Conservation (phyloP, 2,888 invertebrate species). For the Zhuqinia jingwanae region DNA sequence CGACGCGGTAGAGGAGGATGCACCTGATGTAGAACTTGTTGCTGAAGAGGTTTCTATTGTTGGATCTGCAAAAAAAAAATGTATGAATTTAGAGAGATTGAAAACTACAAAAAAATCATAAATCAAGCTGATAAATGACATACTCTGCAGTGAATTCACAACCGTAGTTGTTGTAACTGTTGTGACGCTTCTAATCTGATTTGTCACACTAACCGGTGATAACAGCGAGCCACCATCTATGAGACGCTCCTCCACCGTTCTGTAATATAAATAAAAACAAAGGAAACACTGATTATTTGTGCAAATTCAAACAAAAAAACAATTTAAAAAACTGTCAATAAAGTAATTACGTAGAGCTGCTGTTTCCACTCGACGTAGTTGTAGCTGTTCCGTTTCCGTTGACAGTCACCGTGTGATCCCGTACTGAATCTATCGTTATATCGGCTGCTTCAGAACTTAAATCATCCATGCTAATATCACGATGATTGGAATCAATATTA, state of each 20-base stretch:
- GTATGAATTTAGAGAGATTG: neutral
- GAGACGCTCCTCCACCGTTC: slow-evolving; percentile 75
- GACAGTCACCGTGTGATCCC: slow-evolving; percentile 86
- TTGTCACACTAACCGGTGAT: slow-evolving; percentile 70
- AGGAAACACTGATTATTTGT: too few relatives aligned
- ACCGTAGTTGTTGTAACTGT: slow-evolving; percentile 77
- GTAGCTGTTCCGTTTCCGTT: slow-evolving; percentile 53
- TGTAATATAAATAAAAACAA: too few relatives aligned
- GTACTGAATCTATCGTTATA: slow-evolving; percentile 96
- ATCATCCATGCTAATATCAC: slow-evolving; percentile 69
- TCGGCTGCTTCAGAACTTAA: slow-evolving; percentile 84
- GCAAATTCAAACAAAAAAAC: neutral
- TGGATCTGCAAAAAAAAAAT: slow-evolving; percentile 41
- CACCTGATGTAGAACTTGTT: slow-evolving; percentile 60
- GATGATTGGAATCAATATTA: slow-evolving; percentile 55
- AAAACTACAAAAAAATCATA: too few relatives aligned
- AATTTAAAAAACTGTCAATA: neutral
- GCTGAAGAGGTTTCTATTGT: slow-evolving; percentile 61
- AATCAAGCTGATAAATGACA: neutral
- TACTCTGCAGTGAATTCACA: slow-evolving; percentile 76
- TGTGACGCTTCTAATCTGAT: slow-evolving; percentile 77
- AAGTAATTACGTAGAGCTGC: slow-evolving; percentile 55
- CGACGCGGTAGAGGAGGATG: slow-evolving; percentile 70
- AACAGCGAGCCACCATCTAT: slow-evolving; percentile 75
- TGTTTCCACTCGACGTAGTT: slow-evolving; percentile 33